Percentiles rank a stretch among this genome's conserved stretches.
Evolutionary conservation across 2,797 vertebrate genomes (phyloP).

Genomic region (Sebastes iracundus): DNA sequence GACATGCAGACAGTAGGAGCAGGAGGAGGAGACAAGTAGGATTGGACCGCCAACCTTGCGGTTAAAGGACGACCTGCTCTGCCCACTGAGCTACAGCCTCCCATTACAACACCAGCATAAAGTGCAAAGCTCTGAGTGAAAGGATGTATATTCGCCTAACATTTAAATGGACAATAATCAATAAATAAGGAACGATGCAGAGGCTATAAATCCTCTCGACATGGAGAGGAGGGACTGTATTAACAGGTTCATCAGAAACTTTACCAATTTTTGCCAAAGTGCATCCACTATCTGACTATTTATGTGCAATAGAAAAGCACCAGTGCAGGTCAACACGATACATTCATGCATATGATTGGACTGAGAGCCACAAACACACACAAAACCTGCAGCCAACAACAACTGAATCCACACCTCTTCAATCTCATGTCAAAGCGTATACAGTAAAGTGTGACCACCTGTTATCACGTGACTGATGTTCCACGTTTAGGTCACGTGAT

Average conservation of each 20-base stretch:
- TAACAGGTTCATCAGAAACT: not conserved
- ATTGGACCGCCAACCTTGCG: too few relatives aligned
- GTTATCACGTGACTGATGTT: not conserved
- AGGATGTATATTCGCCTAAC: not conserved
- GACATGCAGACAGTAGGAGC: too few relatives aligned
- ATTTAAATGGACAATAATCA: not conserved
- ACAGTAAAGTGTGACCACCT: not conserved
- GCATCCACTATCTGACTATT: not conserved
- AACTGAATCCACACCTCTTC: not conserved
- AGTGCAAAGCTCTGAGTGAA: not conserved
- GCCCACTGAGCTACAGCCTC: too few relatives aligned
- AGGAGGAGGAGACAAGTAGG: too few relatives aligned
- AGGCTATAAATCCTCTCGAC: not conserved
- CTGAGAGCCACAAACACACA: not conserved
- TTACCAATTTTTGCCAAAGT: too few relatives aligned
- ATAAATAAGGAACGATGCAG: accelerated
- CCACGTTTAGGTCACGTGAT: not conserved
- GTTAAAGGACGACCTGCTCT: too few relatives aligned
- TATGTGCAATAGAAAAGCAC: not conserved
- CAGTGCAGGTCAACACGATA: not conserved
- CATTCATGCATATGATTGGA: not conserved
- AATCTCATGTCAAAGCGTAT: accelerated
- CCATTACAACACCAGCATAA: not conserved
- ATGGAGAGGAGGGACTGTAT: too few relatives aligned
- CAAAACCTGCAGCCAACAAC: not conserved